These are phyloP conservation scores for Digitonthophagus gazella DNA, from an alignment of 2,888 invertebrate species.

Conservation along the genomic window DNA sequence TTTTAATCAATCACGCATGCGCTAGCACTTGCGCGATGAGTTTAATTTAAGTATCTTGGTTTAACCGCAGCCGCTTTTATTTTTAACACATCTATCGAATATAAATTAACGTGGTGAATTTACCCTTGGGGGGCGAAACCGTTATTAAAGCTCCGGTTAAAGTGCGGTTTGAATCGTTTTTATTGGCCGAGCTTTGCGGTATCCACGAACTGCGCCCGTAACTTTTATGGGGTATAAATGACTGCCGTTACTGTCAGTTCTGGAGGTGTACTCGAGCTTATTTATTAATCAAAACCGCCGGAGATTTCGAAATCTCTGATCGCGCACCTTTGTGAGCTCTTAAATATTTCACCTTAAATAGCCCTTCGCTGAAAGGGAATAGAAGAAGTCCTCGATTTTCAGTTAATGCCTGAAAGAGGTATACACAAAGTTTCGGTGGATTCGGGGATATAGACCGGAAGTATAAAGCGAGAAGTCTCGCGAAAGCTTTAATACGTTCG, in stretches of 20 bases:
- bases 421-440: not conserved
- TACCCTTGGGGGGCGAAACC: not conserved
- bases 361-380: not conserved
- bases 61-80: too few species aligned
- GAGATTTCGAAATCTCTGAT: constrained; percentile 10
- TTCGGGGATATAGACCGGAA: too few species aligned
- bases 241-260: constrained; percentile 11
- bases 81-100: not conserved
- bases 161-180: not conserved
- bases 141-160: not conserved
- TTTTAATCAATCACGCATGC: not conserved
- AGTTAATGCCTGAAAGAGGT: not conserved
- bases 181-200: not conserved
- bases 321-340: not conserved
- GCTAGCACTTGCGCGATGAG: not conserved
- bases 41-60: too few species aligned
- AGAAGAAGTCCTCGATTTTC: not conserved
- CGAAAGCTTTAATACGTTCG: not conserved
- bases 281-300: constrained; percentile 6
- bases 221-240: constrained; percentile 15
- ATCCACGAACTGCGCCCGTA: not conserved
- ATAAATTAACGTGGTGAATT: not conserved
- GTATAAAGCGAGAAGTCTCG: too few species aligned
- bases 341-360: not conserved
- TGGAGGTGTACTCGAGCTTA: constrained; percentile 5